Evolutionary conservation across 2,888 invertebrate genomes (phyloP), one percentile per base, ranked within the genome.

Genomic region (Cremastinae sp.): DNA sequence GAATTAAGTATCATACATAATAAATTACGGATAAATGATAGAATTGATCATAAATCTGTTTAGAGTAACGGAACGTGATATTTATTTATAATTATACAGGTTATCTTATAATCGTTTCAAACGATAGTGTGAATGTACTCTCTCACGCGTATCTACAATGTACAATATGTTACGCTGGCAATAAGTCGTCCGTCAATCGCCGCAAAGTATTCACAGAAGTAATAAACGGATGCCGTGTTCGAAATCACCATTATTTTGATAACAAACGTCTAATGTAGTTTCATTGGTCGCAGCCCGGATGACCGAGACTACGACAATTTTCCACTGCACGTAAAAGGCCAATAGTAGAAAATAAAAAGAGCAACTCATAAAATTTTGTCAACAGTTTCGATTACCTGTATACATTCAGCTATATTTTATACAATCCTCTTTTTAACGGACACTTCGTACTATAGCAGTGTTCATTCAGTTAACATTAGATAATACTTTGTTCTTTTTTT

Each of bases 41-140:
- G 47, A 12, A 47, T 38, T 34, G 18, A 54, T 10, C 47, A 68
- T 28, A 8, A 38, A 20, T 54, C 18, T 61, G 28, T 45, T 61
- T 75, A 72, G 66, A 77, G 81, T 83, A 87, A 85, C 84, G 84
- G 84, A 87, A 87, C 83, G 83, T 85, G 78, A 78, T 82, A 83
- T 88, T 88, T 88, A 87, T 88, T 88, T 83, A 85, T 85, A 86
- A 85, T 85, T 84, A 83, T 84, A 85, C 82, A 84, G 82, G 83
- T 71, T 82, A 79, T 80, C 75, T 80, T 69, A 78, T 74, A 79
- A 78, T 81, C 69, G 74, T 78, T 80, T 64, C 70, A 79, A 77
- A 72, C 74, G 66, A 75, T 45, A 64, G 70, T 68, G 78, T 36
- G 59, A 62, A 75, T 74, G 36, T 58, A 61, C 66, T 64, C 74